phyloP scores from a whole-genome alignment of 2,113 vertebrate genomes.

The Seriola dumerili region DNA sequence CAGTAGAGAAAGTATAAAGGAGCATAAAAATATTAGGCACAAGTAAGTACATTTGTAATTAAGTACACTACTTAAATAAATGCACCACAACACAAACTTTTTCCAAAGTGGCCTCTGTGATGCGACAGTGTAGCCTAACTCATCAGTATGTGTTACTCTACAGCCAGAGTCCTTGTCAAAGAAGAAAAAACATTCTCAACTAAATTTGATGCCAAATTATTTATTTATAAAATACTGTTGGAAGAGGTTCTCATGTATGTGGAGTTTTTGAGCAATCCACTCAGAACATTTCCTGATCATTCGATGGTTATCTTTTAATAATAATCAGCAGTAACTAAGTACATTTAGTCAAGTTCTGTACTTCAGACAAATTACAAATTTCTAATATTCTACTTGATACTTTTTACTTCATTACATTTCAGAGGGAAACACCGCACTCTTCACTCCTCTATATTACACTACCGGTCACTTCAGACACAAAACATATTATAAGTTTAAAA shows the following conservation, averaged over 20 bases:
- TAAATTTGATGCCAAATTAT: slow-evolving; percentile 28
- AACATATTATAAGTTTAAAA: not conserved
- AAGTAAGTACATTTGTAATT: not conserved
- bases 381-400: no score
- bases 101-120: not conserved
- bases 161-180: not conserved
- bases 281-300: not conserved
- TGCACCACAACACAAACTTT: not conserved
- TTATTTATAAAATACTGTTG: not conserved
- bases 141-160: not conserved
- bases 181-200: slow-evolving; percentile 10
- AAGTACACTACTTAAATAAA: not conserved
- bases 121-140: not conserved
- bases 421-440: no score
- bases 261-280: not conserved
- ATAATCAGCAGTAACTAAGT: not conserved
- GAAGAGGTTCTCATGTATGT: no score
- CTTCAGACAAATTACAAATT: not conserved
- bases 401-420: no score
- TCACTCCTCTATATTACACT: no score
- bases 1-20: not conserved
- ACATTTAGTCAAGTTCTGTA: not conserved
- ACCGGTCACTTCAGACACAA: no score
- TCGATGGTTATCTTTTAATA: not conserved
- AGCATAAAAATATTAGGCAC: not conserved